Evolutionary conservation across 1,140 invertebrate species (phyloP).

Genomic region (Pachypeltis micranthus): DNA sequence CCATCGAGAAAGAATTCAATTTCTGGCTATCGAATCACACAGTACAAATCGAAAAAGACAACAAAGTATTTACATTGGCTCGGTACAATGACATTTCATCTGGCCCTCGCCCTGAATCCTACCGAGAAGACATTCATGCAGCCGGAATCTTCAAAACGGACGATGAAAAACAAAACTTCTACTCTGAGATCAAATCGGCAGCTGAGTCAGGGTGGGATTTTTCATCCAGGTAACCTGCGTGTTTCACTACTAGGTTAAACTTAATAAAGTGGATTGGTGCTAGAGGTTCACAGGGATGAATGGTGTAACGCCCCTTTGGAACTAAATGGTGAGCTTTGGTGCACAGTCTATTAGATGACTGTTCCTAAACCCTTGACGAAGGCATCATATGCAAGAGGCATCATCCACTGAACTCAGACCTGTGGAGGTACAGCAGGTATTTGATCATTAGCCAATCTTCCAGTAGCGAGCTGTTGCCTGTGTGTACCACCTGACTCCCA

Average conservation of each 20-base stretch:
- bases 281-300: too few relatives aligned
- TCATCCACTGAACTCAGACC: too few relatives aligned
- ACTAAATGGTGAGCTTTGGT: too few relatives aligned
- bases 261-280: too few relatives aligned
- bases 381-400: too few relatives aligned
- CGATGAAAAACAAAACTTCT: constrained; percentile 60
- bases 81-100: constrained; percentile 56
- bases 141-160: constrained; percentile 35
- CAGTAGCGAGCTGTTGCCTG: too few relatives aligned
- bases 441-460: too few relatives aligned
- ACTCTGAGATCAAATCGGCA: constrained; percentile 71
- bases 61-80: constrained; percentile 48
- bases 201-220: constrained; percentile 95
- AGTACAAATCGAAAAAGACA: constrained; percentile 48
- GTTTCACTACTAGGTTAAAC: not conserved
- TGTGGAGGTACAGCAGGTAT: too few relatives aligned
- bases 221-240: constrained; percentile 56
- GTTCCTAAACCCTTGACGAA: too few relatives aligned
- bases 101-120: constrained; percentile 79
- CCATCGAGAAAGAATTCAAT: constrained; percentile 69
- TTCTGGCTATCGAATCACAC: constrained; percentile 67
- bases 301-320: too few relatives aligned
- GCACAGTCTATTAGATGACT: too few relatives aligned
- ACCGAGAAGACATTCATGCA: constrained; percentile 49
- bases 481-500: too few relatives aligned